These are phyloP conservation scores for Barypeithes pellucidus DNA, from an alignment of 2,888 invertebrate genomes.

Conservation along the genomic window DNA sequence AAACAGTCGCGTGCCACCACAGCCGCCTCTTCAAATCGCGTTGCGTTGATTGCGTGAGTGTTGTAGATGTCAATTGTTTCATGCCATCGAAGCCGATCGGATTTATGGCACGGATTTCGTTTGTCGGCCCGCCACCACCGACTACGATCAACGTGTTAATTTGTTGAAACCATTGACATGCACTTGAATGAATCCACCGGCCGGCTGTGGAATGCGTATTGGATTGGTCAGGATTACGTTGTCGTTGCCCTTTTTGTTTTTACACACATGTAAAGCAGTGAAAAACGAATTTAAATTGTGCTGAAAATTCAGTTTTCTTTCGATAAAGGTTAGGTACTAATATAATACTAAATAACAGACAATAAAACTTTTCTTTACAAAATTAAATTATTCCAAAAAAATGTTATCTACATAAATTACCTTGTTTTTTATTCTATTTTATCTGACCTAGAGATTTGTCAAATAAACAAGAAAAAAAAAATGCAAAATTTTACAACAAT, in stretches of 20 bases:
- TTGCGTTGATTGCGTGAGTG: conserved; percentile 57
- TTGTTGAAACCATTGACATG: conserved; percentile 50
- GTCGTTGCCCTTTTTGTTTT: background rate
- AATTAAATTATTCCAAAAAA: no score
- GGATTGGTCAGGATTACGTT: conserved; percentile 42
- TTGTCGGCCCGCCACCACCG: conserved; percentile 49
- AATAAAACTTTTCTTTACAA: no score
- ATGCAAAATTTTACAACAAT: no score
- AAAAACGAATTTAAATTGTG: no score
- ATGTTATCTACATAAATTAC: no score
- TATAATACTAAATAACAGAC: no score
- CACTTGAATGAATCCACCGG: conserved; percentile 46
- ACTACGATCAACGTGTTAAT: conserved; percentile 52
- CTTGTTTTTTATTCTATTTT: no score
- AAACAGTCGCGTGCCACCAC: conserved; percentile 48
- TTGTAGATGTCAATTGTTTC: conserved; percentile 58
- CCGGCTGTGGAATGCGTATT: conserved; percentile 28
- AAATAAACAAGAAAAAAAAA: no score
- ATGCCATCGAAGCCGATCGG: conserved; percentile 52
- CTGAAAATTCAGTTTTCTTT: no score
- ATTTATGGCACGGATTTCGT: conserved; percentile 53
- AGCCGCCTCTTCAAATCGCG: conserved; percentile 29
- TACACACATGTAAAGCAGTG: background rate
- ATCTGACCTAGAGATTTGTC: no score
- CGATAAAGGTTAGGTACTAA: no score